Conservation (phyloP, 2,888 invertebrate species). For the Megaustenia siamemsis region DNA sequence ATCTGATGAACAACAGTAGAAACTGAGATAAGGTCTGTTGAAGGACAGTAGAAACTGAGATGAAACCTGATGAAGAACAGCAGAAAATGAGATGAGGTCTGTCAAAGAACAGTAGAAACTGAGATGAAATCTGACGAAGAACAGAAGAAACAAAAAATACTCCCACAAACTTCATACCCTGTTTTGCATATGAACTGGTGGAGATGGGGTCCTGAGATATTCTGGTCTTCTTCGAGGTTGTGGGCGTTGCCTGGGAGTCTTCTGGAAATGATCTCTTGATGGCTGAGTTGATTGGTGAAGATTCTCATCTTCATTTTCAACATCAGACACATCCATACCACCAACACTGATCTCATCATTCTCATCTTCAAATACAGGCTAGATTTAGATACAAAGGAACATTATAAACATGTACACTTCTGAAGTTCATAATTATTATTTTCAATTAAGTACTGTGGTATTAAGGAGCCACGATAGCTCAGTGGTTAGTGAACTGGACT, state of each 20-base stretch:
- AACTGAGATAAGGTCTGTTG: too few relatives aligned
- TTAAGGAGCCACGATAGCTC: too few relatives aligned
- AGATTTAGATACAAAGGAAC: neutral
- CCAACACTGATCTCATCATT: constrained; percentile 76
- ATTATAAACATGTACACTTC: too few relatives aligned
- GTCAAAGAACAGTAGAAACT: neutral
- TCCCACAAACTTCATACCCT: neutral
- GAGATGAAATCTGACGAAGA: too few relatives aligned
- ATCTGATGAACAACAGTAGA: too few relatives aligned
- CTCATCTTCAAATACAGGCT: constrained; percentile 64
- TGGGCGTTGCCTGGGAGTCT: constrained; percentile 57
- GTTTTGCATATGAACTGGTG: constrained; percentile 39
- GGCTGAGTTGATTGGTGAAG: neutral
- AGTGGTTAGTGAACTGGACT: too few relatives aligned
- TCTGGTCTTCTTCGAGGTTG: constrained; percentile 51
- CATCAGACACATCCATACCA: constrained; percentile 79
- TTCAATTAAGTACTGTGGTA: too few relatives aligned
- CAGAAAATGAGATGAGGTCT: too few relatives aligned
- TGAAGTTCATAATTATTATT: too few relatives aligned
- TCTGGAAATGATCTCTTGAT: constrained; percentile 14
- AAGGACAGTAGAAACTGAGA: too few relatives aligned
- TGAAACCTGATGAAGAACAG: too few relatives aligned
- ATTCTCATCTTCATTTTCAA: constrained; percentile 65
- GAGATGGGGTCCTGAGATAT: constrained; percentile 44
- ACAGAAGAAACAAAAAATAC: too few relatives aligned